These are phyloP conservation scores for Zaprionus camerounensis DNA, from an alignment of 1,140 invertebrate species.

Conservation along the genomic window DNA sequence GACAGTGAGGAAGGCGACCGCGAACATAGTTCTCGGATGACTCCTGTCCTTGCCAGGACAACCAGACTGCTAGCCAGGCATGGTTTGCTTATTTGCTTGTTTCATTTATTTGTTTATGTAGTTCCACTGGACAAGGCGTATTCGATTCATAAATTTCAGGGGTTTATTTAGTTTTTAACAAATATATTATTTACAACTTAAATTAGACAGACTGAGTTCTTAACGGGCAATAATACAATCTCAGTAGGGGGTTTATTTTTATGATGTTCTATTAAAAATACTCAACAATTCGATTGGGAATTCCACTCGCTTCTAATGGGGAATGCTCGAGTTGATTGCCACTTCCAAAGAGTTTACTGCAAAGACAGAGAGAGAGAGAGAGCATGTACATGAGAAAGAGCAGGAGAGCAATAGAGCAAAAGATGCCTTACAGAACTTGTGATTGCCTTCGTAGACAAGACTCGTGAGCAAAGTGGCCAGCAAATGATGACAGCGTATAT, in stretches of 20 bases:
- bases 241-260: not conserved
- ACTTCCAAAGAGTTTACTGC: constrained; percentile 71
- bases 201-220: not conserved
- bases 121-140: not conserved
- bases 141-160: not conserved
- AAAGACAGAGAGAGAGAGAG: constrained; percentile 15
- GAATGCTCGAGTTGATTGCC: constrained; percentile 68
- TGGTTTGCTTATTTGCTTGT: not conserved
- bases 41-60: not conserved
- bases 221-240: not conserved
- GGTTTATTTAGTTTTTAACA: not conserved
- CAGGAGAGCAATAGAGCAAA: not conserved
- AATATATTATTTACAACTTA: not conserved
- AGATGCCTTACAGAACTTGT: constrained; percentile 66
- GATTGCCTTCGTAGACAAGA: constrained; percentile 63
- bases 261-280: constrained; percentile 1
- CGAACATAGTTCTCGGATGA: not conserved
- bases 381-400: not conserved
- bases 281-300: constrained; percentile 8
- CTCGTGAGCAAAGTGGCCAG: constrained; percentile 56
- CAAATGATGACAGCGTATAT: constrained; percentile 75
- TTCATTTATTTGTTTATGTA: not conserved
- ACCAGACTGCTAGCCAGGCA: not conserved
- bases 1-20: not conserved
- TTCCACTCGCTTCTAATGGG: constrained; percentile 43